Percentiles rank a stretch among this genome's conserved stretches.
Evolutionary conservation across 2,113 vertebrate species (phyloP).

Genomic region (Callithrix jacchus): DNA sequence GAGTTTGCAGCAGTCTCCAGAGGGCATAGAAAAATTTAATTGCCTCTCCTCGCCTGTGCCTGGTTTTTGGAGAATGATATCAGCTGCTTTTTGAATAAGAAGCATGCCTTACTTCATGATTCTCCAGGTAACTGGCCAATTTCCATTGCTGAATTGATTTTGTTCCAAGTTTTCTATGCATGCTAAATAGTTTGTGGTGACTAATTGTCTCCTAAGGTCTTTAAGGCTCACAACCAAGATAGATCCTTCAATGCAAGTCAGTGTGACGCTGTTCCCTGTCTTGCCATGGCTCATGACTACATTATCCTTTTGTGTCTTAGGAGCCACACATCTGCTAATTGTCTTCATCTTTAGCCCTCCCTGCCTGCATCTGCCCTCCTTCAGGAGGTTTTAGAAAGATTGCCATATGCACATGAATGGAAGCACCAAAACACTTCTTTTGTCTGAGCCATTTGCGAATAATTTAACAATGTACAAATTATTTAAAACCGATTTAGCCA

Average conservation of each 20-base stretch:
- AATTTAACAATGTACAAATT: constrained; percentile 69
- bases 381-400: neutral
- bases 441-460: constrained; percentile 58
- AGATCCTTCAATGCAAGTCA: neutral
- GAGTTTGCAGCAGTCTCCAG: constrained; percentile 47
- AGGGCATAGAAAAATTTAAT: constrained; percentile 59
- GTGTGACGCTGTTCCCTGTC: neutral
- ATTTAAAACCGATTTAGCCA: constrained; percentile 66
- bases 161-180: constrained; percentile 48
- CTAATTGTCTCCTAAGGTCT: constrained; percentile 56
- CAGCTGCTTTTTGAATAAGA: constrained; percentile 58
- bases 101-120: constrained; percentile 25
- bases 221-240: constrained; percentile 28
- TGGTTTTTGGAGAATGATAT: constrained; percentile 46
- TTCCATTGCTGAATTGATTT: constrained; percentile 57
- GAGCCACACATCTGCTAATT: neutral
- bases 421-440: neutral
- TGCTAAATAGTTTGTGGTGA: constrained; percentile 63
- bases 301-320: neutral
- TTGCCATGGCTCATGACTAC: neutral
- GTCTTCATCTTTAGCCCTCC: neutral
- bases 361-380: neutral
- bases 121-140: constrained; percentile 70
- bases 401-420: neutral
- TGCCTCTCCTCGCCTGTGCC: constrained; percentile 35